Conservation (phyloP, 2,888 invertebrate species). For the Heliconius hortense region DNA sequence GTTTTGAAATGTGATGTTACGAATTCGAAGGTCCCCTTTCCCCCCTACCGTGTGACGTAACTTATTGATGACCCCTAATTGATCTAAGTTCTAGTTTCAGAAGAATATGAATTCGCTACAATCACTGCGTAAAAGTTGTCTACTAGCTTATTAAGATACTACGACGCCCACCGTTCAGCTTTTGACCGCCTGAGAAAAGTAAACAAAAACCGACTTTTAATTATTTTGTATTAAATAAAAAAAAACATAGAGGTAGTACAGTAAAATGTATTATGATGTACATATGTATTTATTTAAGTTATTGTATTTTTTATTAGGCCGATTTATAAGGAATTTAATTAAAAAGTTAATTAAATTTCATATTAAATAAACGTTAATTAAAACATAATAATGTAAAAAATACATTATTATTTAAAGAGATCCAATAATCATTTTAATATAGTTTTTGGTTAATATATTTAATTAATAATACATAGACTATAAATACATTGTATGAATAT, state of each 20-base stretch:
- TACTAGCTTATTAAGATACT: conserved; percentile 22
- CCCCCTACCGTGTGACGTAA: neutral
- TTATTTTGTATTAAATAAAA: conserved; percentile 11
- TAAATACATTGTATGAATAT: neutral
- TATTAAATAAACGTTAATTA: too few species aligned
- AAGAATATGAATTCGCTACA: conserved; percentile 29
- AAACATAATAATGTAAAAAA: neutral
- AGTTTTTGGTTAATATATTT: neutral
- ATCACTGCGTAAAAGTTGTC: conserved; percentile 18
- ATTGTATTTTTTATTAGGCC: conserved; percentile 7
- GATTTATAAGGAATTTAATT: neutral
- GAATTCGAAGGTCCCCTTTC: neutral
- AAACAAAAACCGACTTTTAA: conserved; percentile 13
- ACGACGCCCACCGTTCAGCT: conserved; percentile 21
- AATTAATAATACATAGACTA: neutral
- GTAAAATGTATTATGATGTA: conserved; percentile 1
- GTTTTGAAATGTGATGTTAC: neutral
- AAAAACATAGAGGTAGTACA: neutral
- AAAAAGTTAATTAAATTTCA: too few species aligned
- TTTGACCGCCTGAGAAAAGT: conserved; percentile 23
- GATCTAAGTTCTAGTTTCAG: conserved; percentile 47
- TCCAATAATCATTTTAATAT: neutral
- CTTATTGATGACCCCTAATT: neutral
- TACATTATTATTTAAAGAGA: conserved; percentile 12
- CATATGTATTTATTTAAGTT: conserved; percentile 7